A percentile compares a stretch with the other conserved stretches of the same genome.
Evolutionary conservation across 2,888 invertebrate genomes (phyloP).

Genomic region (Drosophila phalerata): DNA sequence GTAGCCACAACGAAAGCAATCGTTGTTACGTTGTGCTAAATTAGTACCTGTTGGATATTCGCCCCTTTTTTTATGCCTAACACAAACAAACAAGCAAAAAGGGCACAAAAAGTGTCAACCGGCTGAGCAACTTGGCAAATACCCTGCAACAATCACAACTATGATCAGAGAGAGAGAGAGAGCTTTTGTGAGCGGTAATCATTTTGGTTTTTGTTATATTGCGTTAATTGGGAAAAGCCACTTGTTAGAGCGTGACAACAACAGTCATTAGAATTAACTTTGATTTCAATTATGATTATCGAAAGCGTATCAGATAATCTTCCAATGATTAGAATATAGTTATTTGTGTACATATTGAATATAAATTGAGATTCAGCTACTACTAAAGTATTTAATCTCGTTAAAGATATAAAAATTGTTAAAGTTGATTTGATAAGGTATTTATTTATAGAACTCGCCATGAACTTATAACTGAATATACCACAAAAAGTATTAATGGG

Average conservation of each 20-base stretch:
- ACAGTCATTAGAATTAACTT: background rate
- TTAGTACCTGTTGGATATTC: conserved; percentile 74
- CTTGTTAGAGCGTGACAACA: conserved; percentile 8
- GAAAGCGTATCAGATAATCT: conserved; percentile 6
- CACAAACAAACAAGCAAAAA: conserved; percentile 35
- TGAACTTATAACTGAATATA: background rate
- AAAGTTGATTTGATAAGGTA: background rate
- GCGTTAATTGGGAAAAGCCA: background rate
- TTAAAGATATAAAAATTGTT: conserved; percentile 1
- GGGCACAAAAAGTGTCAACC: conserved; percentile 17
- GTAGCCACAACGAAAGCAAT: conserved; percentile 55
- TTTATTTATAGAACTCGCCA: background rate
- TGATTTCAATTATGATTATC: background rate
- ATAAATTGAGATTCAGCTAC: background rate
- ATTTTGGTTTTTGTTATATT: background rate
- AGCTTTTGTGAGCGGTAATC: conserved; percentile 7
- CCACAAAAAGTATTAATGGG: conserved; percentile 5
- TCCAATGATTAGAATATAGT: background rate
- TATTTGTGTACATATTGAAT: background rate
- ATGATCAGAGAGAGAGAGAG: conserved; percentile 5
- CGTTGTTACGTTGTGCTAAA: conserved; percentile 62
- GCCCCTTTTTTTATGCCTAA: conserved; percentile 40
- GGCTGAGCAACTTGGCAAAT: conserved; percentile 21
- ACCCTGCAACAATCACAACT: conserved; percentile 17
- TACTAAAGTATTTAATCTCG: background rate